A percentile compares a stretch with the other conserved stretches of the same genome.
These are phyloP conservation scores for Crambe crambe DNA, from an alignment of 37 sponge, comb jelly and placozoan genomes.

Conservation along the genomic window DNA sequence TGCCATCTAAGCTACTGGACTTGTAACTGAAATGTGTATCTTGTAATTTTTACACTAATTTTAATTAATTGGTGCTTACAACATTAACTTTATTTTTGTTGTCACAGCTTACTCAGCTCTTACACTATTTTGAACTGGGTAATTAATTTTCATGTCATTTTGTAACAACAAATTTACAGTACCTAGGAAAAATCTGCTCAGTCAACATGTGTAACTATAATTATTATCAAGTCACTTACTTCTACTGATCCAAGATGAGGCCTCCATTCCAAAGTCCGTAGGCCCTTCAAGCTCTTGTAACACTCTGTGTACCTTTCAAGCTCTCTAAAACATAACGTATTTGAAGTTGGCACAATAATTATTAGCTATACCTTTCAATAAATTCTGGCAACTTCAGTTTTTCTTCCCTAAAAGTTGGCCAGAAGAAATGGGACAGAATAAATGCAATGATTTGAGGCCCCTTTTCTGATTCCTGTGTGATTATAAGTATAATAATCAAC, in stretches of 20 bases:
- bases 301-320: constrained; percentile 45
- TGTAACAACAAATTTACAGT: too few species aligned
- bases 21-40: too few species aligned
- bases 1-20: too few species aligned
- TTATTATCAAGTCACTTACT: too few species aligned
- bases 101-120: too few species aligned
- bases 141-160: too few species aligned
- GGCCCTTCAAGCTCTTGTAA: constrained; percentile 71
- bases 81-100: too few species aligned
- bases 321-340: constrained; percentile 20
- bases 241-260: constrained; percentile 66
- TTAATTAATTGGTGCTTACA: neutral
- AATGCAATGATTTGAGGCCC: constrained; percentile 64
- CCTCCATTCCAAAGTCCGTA: constrained; percentile 91
- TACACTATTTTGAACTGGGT: too few species aligned
- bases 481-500: neutral
- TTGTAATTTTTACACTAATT: neutral
- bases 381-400: constrained; percentile 72
- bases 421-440: constrained; percentile 88
- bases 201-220: too few species aligned
- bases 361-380: constrained; percentile 43
- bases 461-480: neutral
- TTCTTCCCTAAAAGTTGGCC: constrained; percentile 89
- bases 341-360: too few species aligned
- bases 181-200: too few species aligned